phyloP scores from a whole-genome alignment of 2,113 vertebrate genomes.

The Percina caprodes region DNA sequence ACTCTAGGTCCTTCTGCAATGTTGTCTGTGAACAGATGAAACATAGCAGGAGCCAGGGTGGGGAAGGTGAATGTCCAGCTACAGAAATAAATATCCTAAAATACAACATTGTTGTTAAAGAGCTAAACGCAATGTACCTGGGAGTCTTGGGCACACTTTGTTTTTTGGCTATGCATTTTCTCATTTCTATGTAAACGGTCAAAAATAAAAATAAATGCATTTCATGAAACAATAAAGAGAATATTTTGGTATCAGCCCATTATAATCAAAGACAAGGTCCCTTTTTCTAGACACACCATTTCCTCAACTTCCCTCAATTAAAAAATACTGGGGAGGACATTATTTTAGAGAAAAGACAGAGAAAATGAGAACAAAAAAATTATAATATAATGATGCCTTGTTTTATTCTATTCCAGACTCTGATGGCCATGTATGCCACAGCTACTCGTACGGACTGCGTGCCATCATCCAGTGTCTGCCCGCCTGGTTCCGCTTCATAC shows the following conservation, averaged over 20 bases:
- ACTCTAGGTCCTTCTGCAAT: not conserved
- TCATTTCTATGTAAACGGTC: not conserved
- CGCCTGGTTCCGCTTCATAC: conserved; percentile 98
- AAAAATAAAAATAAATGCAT: not conserved
- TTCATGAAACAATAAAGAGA: conserved; percentile 1
- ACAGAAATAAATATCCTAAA: not conserved
- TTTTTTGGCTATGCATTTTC: not conserved
- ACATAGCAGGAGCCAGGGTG: not conserved
- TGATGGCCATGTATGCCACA: conserved; percentile 84
- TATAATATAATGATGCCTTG: not conserved
- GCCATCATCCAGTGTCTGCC: conserved; percentile 98
- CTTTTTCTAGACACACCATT: not conserved
- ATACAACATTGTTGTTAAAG: not conserved
- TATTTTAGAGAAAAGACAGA: not conserved
- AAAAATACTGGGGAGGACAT: not conserved
- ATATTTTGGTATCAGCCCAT: not conserved
- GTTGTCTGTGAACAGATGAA: not conserved
- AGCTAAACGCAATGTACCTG: not conserved
- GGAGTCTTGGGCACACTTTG: not conserved
- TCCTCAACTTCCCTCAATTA: not conserved
- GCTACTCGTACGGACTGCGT: conserved; percentile 94
- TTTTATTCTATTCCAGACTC: conserved; percentile 38
- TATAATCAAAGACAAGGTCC: not conserved
- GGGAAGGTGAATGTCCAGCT: not conserved
- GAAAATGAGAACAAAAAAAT: not conserved